Evolutionary conservation across 2,797 vertebrate species (phyloP).

Genomic region (Brachymystax lenok): DNA sequence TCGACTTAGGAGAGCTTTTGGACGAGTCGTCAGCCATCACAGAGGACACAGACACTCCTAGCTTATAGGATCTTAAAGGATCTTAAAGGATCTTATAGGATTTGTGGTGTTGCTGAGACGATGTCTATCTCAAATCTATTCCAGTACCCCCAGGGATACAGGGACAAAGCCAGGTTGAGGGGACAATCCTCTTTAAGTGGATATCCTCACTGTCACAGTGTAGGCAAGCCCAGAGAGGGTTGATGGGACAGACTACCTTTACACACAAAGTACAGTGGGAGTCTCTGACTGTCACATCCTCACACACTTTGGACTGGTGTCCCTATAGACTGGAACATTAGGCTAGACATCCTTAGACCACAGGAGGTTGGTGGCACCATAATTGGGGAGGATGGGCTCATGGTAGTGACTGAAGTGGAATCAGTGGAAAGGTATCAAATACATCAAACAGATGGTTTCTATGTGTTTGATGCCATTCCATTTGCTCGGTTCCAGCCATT

Average conservation of each 20-base stretch:
- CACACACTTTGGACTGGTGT: background rate
- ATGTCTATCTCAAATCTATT: slow-evolving; percentile 33
- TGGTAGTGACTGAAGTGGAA: too few relatives aligned
- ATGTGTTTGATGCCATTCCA: too few relatives aligned
- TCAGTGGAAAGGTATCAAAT: too few relatives aligned
- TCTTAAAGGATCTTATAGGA: slow-evolving; percentile 38
- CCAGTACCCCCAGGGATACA: background rate
- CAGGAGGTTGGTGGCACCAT: too few relatives aligned
- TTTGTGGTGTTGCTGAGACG: slow-evolving; percentile 26
- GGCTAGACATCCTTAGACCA: background rate
- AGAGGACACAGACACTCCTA: slow-evolving; percentile 9
- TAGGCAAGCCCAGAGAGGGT: background rate
- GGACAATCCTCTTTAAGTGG: background rate
- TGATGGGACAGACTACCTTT: background rate
- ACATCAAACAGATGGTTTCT: too few relatives aligned
- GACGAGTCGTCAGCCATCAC: slow-evolving; percentile 26
- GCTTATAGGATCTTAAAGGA: slow-evolving; percentile 36
- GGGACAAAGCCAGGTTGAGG: background rate
- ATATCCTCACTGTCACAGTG: background rate
- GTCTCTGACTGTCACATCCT: too few relatives aligned
- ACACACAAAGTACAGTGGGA: too few relatives aligned
- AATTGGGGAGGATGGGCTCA: too few relatives aligned
- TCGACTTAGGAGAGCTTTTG: slow-evolving; percentile 34
- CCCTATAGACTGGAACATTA: background rate
- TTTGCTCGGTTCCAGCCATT: too few relatives aligned